Base-by-base conservation (phyloP, 92 coral and sea anemone genomes). In the Porites cylindrica region DNA sequence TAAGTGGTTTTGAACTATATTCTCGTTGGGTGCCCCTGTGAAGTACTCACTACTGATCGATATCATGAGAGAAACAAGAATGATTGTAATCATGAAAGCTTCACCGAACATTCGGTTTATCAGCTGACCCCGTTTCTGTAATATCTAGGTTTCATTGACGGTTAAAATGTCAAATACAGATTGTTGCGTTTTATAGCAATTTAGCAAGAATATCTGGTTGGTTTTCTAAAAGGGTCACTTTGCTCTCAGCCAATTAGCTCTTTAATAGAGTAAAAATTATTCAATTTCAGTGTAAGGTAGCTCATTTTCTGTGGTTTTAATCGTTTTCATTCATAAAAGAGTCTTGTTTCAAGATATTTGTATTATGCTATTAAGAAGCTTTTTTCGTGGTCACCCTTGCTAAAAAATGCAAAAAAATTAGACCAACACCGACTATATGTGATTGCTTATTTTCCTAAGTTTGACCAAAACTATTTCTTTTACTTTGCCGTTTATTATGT, bases 281-380 rank as follows among this genome's bases (percentile, higher is more conserved):
- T 52, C 63, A 74, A 83, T 83, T 73, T 83, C 24, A 63, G 38
- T 73, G 72, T 1, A 73, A 75, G 65, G 13, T 56, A 73, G 23
- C 63, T 29, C 53, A 14, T 56, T 69, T 21, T 50, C 62, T 73
- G 87, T 66, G 87, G 87, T 83, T 83, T 83, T 83, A 7, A 66
- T 20, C 32, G 18, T 56, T 60, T 32, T 19, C 47, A 58, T 38
- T 56, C 43, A 16, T 19, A 29, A 5, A 24, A 32, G 54, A 13
- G 51, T 18, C 18, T 7, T 58, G 17, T 56, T 18, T 19, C 63
- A 19, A 9, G 10, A 20, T 19, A 10, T 23, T 8, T 9, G 43
- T 67, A 23, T 11, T 67, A 14, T 21, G 72, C 26, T 67, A 4
- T 26, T 4, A 12, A 2, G 7, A 2, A 16, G 3, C 10, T 7